Evolutionary conservation across 1,140 invertebrate genomes (phyloP).

Genomic region (Nasonia giraulti): DNA sequence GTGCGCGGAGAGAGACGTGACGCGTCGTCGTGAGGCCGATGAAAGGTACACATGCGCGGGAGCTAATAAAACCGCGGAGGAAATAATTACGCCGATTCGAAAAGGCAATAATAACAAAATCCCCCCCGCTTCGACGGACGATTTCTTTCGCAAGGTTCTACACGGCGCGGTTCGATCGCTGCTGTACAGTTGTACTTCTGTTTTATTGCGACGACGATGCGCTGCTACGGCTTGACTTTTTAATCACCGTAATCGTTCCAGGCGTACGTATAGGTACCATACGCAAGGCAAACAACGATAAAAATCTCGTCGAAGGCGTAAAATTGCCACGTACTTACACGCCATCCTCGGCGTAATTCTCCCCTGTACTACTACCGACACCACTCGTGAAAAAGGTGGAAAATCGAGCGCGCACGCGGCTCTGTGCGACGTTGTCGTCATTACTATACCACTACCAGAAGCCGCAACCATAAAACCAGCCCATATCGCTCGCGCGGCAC

Average conservation of each 20-base stretch:
- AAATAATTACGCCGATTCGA: not conserved
- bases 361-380: not conserved
- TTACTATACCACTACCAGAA: not conserved
- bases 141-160: too few relatives aligned
- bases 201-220: too few relatives aligned
- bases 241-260: not conserved
- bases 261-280: not conserved
- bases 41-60: not conserved
- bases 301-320: conserved; percentile 28
- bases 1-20: not conserved
- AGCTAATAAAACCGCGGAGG: not conserved
- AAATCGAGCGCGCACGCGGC: not conserved
- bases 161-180: too few relatives aligned
- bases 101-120: not conserved
- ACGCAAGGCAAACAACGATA: not conserved
- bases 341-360: not conserved
- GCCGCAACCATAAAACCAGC: not conserved
- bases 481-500: not conserved
- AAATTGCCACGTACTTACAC: conserved; percentile 31
- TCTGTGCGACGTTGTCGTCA: not conserved
- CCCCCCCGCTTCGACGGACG: not conserved
- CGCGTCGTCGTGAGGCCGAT: not conserved
- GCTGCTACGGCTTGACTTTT: not conserved
- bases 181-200: too few relatives aligned
- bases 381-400: not conserved